phyloP scores from a whole-genome alignment of 2,113 vertebrate species.

The Pelodiscus sinensis region DNA sequence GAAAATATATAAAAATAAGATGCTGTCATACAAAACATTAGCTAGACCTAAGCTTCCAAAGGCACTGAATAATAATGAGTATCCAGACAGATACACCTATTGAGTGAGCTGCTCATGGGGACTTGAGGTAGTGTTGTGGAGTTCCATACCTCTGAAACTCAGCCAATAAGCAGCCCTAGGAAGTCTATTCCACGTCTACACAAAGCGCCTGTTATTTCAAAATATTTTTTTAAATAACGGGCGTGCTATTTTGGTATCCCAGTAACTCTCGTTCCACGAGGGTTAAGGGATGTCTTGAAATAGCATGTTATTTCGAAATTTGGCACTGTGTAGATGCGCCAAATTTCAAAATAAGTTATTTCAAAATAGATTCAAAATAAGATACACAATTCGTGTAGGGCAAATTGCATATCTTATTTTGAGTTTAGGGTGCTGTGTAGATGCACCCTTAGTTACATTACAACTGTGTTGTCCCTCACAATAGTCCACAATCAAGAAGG shows the following conservation, averaged over 20 bases:
- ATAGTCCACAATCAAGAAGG: neutral
- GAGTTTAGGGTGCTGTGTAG: no score
- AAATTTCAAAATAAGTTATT: no score
- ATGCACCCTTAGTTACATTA: neutral
- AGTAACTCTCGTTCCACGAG: no score
- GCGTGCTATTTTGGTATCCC: no score
- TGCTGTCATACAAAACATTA: neutral
- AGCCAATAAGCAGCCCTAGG: neutral
- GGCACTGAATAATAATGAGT: neutral
- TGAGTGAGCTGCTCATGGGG: neutral
- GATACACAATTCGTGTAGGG: no score
- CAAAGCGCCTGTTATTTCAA: no score
- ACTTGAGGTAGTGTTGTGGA: neutral
- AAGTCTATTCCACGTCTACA: neutral
- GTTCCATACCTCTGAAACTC: neutral
- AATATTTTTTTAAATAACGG: no score
- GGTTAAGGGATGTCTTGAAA: no score
- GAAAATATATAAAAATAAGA: neutral
- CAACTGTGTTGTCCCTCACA: neutral
- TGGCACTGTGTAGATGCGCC: no score
- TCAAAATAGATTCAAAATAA: no score
- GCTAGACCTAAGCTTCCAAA: neutral
- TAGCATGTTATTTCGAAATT: no score
- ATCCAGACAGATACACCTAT: neutral
- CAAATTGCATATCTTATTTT: no score